Percentiles rank a stretch among this genome's conserved stretches.
These are phyloP conservation scores for Chinchilla lanigera DNA, from an alignment of 2,113 vertebrate species.

Conservation along the genomic window DNA sequence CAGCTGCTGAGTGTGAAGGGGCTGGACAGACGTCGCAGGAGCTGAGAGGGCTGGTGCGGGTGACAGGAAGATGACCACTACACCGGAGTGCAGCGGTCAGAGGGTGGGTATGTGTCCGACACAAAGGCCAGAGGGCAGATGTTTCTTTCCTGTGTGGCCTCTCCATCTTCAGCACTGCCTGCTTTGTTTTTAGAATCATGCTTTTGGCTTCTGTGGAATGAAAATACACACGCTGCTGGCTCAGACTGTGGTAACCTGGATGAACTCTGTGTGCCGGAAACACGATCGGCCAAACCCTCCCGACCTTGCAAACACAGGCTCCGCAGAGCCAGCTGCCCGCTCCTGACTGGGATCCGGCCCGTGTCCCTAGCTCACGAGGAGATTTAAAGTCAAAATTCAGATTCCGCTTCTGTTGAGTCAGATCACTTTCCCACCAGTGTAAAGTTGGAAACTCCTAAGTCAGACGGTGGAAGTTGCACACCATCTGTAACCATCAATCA, in stretches of 20 bases:
- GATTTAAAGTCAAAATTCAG: neutral
- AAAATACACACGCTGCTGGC: neutral
- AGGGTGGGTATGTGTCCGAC: neutral
- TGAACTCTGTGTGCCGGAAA: too few species aligned
- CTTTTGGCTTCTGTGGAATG: neutral
- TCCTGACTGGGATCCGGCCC: neutral
- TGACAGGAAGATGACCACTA: neutral
- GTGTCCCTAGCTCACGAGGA: neutral
- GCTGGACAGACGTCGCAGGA: neutral
- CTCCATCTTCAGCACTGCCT: too few species aligned
- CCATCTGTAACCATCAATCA: neutral
- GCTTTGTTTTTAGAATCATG: neutral
- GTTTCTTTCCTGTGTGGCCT: neutral
- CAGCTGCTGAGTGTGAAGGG: neutral
- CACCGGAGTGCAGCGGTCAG: neutral
- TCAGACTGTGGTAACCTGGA: too few species aligned
- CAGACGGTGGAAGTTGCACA: neutral
- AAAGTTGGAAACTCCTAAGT: neutral
- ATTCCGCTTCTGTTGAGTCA: neutral
- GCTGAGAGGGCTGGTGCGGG: neutral
- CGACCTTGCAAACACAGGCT: too few species aligned
- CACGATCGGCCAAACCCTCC: too few species aligned
- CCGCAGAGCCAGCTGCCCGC: neutral
- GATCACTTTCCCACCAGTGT: neutral
- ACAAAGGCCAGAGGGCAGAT: neutral